Conservation (phyloP, 2,888 invertebrate genomes). For the Mythimna pallens region DNA sequence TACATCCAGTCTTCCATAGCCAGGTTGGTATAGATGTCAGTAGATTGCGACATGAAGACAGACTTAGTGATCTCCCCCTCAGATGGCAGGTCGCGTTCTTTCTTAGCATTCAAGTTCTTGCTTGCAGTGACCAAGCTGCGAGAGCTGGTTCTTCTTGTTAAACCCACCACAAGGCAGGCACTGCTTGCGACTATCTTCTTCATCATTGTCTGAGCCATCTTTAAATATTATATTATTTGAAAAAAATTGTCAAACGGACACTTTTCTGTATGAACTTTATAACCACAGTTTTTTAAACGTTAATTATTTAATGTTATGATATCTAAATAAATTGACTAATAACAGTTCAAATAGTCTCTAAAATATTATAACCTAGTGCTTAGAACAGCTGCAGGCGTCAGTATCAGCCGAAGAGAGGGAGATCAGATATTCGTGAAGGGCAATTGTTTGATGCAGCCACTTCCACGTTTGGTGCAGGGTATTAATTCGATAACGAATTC, state of each 20-base stretch:
- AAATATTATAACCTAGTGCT: conserved; percentile 75
- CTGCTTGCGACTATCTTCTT: conserved; percentile 83
- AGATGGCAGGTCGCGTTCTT: conserved; percentile 76
- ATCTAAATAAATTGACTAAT: conserved; percentile 68
- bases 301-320: conserved; percentile 74
- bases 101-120: conserved; percentile 74
- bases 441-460: conserved; percentile 98
- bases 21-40: conserved; percentile 97
- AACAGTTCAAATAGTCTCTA: conserved; percentile 74
- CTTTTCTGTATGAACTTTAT: conserved; percentile 88
- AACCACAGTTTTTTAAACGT: conserved; percentile 78
- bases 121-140: conserved; percentile 77
- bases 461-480: conserved; percentile 98
- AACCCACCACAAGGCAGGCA: conserved; percentile 81
- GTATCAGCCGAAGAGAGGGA: conserved; percentile 94
- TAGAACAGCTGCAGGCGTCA: conserved; percentile 84
- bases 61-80: conserved; percentile 93
- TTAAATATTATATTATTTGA: conserved; percentile 66
- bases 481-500: conserved; percentile 96
- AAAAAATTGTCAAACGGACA: conserved; percentile 77
- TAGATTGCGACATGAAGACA: conserved; percentile 97
- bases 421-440: conserved; percentile 96
- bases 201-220: conserved; percentile 88
- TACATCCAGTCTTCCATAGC: conserved; percentile 99
- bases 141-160: conserved; percentile 82